A percentile compares a stretch with the other conserved stretches of the same genome.
phyloP scores from a whole-genome alignment of 2,797 vertebrate species.

The Sebastes nivosus region DNA sequence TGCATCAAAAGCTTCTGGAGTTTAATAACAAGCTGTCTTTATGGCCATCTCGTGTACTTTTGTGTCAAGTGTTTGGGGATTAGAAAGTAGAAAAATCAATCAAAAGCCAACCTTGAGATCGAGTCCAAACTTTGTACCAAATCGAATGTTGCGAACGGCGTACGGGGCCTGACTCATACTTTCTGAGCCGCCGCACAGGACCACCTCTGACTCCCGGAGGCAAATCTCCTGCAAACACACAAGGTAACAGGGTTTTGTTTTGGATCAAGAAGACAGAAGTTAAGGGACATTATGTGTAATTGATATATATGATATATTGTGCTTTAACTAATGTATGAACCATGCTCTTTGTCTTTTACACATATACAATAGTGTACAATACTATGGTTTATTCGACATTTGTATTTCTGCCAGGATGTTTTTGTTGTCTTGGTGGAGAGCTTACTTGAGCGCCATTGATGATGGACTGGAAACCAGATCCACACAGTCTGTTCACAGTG shows the following conservation, averaged over 20 bases:
- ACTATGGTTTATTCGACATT: not conserved
- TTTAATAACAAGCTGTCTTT: not conserved
- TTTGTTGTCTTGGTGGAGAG: not conserved
- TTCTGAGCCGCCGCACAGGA: conserved; percentile 93
- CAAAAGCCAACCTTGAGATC: conserved; percentile 85
- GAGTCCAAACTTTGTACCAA: conserved; percentile 91
- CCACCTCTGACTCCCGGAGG: conserved; percentile 91
- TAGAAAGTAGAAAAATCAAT: not conserved
- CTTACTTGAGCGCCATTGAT: conserved; percentile 91
- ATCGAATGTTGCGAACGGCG: conserved; percentile 89
- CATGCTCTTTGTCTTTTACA: not conserved
- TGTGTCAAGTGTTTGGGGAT: not conserved
- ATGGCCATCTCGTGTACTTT: not conserved
- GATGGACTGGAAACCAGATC: conserved; percentile 96
- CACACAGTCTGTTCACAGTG: conserved; percentile 94
- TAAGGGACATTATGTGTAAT: not conserved
- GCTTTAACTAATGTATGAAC: not conserved
- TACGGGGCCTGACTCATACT: conserved; percentile 96
- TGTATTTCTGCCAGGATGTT: not conserved
- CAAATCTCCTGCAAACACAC: conserved; percentile 89
- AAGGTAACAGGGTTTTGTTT: not conserved
- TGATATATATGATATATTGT: not conserved
- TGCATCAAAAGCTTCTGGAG: not conserved
- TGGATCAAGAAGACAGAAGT: not conserved
- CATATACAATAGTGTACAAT: not conserved